phyloP scores from a whole-genome alignment of 1,140 invertebrate genomes.

The Lamellibrachia luymesi region DNA sequence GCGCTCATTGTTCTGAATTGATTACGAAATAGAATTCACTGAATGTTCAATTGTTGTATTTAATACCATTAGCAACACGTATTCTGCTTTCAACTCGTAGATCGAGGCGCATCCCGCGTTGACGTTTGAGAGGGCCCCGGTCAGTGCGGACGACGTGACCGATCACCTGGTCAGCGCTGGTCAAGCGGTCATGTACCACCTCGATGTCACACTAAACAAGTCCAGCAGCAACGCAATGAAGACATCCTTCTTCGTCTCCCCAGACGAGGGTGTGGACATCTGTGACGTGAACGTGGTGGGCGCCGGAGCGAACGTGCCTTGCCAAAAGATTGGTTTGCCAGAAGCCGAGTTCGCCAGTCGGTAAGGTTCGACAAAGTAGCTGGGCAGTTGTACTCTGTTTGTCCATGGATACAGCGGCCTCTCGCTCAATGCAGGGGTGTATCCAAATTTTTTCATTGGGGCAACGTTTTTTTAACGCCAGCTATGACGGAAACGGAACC shows the following conservation, averaged over 20 bases:
- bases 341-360: background rate
- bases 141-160: background rate
- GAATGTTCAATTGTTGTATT: no score
- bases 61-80: background rate
- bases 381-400: no score
- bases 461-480: no score
- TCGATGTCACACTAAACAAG: conserved; percentile 31
- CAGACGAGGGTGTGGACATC: background rate
- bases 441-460: no score
- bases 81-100: background rate
- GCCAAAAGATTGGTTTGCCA: background rate
- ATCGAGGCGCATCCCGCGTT: background rate
- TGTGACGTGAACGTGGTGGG: background rate
- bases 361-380: background rate
- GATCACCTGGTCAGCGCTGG: background rate
- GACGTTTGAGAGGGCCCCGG: background rate
- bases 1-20: no score
- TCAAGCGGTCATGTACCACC: conserved; percentile 9
- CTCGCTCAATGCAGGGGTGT: no score
- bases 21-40: no score
- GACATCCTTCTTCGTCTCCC: background rate
- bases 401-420: no score
- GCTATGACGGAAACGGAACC: no score
- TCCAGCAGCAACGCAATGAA: background rate
- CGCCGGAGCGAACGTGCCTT: background rate